Base-by-base conservation (phyloP, 2,888 invertebrate species). In the Colletes collaris region DNA sequence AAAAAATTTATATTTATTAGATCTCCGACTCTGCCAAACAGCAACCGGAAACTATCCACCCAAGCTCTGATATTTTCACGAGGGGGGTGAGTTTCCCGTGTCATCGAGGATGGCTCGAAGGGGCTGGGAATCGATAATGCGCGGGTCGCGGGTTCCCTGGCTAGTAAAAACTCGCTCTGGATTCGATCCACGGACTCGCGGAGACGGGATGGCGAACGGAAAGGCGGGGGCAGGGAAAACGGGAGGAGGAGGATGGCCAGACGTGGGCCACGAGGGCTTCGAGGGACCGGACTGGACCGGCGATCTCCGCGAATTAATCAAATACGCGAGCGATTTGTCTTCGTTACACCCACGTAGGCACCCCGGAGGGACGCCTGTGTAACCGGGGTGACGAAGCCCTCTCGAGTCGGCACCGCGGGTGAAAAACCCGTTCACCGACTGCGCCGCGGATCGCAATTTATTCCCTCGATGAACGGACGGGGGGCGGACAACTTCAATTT, bases 301-400 rank as follows among this genome's bases (percentile, higher is more conserved):
- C 81, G 85, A 82, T 87, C 86, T 82, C 81, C 84, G 82, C 86
- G 88, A 89, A 87, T 90, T 89, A 87, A 89, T 88, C 87, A 86
- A 91, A 91, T 91, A 90, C 89, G 88, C 88, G 89, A 89, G 87
- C 89, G 89, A 91, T 91, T 91, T 91, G 91, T 92, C 91, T 92
- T 91, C 91, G 90, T 91, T 92, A 91, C 90, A 91, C 91, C 91
- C 90, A 90, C 91, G 88, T 88, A 87, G 82, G 89, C 87, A 88
- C 87, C 89, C 90, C 78, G 87, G 86, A 79, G 87, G 85, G 88
- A 85, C 84, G 83, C 79, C 81, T 72, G 83, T 83, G 85, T 82
- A 86, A 85, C 82, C 82, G 80, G 81, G 86, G 83, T 84, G 86
- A 86, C 83, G 87, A 85, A 89, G 84, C 84, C 82, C 82, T 76